phyloP scores from a whole-genome alignment of 2,797 vertebrate genomes.

The Propithecus perrieri region DNA sequence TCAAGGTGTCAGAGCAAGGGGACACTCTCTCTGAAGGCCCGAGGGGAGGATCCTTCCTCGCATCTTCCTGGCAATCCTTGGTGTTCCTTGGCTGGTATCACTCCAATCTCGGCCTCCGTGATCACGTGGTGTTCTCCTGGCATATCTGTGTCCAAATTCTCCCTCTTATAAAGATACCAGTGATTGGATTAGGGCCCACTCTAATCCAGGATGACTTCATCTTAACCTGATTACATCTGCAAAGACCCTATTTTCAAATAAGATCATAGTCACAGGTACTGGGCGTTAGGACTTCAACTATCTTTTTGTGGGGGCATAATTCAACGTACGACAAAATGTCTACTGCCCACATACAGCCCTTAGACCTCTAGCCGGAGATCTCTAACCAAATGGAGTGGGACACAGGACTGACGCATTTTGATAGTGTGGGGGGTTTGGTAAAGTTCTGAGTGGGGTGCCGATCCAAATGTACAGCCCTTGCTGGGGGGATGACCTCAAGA shows the following conservation, averaged over 20 bases:
- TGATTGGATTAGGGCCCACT: background rate
- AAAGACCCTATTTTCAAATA: background rate
- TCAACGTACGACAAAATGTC: background rate
- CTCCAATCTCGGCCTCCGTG: background rate
- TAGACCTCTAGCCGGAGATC: background rate
- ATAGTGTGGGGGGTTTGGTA: background rate
- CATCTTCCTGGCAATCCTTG: background rate
- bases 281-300: background rate
- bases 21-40: background rate
- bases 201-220: background rate
- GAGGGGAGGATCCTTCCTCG: too few relatives aligned
- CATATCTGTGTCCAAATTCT: background rate
- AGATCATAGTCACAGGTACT: background rate
- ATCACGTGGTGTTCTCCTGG: background rate
- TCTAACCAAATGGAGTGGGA: background rate
- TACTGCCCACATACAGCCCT: background rate
- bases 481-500: background rate
- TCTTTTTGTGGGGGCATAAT: background rate
- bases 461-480: background rate
- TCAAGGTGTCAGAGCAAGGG: background rate
- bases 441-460: background rate
- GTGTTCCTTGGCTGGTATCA: background rate
- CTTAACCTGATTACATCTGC: background rate
- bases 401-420: background rate
- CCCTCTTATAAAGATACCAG: background rate